Evolutionary conservation across 2,113 vertebrate species (phyloP), one percentile per base, ranked within the genome.

Genomic region (Periophthalmodon schlosseri): DNA sequence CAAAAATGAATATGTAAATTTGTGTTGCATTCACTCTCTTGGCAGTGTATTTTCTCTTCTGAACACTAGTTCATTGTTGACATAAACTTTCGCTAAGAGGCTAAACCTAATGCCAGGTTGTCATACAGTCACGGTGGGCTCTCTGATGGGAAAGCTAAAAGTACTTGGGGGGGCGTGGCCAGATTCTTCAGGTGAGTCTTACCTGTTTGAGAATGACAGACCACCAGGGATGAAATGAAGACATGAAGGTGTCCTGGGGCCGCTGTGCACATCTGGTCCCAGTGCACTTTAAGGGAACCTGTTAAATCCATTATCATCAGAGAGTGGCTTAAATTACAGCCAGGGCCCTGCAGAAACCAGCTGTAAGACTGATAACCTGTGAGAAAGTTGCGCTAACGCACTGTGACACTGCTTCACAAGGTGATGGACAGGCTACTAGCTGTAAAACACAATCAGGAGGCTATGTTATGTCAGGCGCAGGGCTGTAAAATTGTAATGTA

Each of bases 281-380:
- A 69, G 73, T 14, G 64, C 47, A 73, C 78, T 86, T 73, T 80
- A 73, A 74, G 70, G 76, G 52, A 76, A 87, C 85, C 85, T 79
- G 87, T 84, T 84, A 85, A 91, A 91, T 82, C 81, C 86, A 90
- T 91, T 90, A 91, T 88, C 77, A 73, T 77, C n/a, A 34, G 75
- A 67, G 85, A 82, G 69, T 82, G 60, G 34, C 83, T 90, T 86
- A 85, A 91, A 88, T 91, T 88, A 87, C 84, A 89, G 88, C 77
- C 47, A 21, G 44, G 73, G 79, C 86, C 84, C 36, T 60, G 68
- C 70, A 78, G 83, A 69, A 82, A 86, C 77, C 85, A 85, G 83
- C 81, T 71, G 86, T 69, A 36, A 85, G 86, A 85, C 86, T 57
- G 86, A 86, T 86, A 88, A 91, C 85, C 82, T 88, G 86, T 79